A percentile compares a stretch with the other conserved stretches of the same genome.
phyloP scores from a whole-genome alignment of 2,113 vertebrate species.

The Greenwoodochromis staneri region DNA sequence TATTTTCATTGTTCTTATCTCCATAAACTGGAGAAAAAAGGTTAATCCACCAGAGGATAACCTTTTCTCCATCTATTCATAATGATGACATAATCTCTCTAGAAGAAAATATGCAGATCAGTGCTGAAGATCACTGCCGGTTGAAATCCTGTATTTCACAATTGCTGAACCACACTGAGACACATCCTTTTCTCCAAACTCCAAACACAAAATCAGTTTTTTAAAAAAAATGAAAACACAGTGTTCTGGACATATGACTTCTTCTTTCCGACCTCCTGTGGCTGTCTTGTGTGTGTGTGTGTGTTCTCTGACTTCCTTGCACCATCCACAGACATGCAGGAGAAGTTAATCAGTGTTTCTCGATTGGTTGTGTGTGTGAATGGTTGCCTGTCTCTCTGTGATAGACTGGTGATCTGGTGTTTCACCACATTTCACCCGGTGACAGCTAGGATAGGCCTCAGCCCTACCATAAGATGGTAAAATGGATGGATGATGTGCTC shows the following conservation, averaged over 20 bases:
- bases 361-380: not conserved
- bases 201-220: not conserved
- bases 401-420: not conserved
- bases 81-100: not conserved
- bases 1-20: not conserved
- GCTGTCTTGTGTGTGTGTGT: not conserved
- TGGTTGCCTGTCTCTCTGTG: not conserved
- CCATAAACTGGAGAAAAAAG: not conserved
- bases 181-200: not conserved
- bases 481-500: not conserved
- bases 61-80: not conserved
- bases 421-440: not conserved
- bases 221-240: rapidly evolving
- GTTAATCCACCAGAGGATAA: not conserved
- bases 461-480: not conserved
- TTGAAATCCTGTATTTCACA: not conserved
- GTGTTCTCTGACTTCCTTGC: not conserved
- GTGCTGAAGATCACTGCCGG: not conserved
- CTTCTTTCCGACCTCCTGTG: not conserved
- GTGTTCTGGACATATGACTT: not conserved
- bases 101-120: not conserved
- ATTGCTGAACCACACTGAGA: not conserved
- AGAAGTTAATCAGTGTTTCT: not conserved
- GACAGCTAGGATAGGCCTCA: not conserved
- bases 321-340: not conserved